Evolutionary conservation across 1,140 invertebrate species (phyloP).

Genomic region (Drosophila sucinea): DNA sequence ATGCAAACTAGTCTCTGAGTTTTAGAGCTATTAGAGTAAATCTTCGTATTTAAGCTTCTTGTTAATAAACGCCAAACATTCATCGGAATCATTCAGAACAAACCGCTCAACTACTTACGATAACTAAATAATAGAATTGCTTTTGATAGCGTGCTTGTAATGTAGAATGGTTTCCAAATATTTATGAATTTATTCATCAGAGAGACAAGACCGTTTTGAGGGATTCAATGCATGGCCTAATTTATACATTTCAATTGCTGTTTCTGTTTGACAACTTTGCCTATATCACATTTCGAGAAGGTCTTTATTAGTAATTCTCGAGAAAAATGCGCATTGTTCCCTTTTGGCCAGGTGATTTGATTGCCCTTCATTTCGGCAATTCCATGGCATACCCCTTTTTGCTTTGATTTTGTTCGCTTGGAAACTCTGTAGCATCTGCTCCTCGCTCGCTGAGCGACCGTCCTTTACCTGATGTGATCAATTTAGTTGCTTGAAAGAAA

Average conservation of each 20-base stretch:
- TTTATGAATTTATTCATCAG: too few relatives aligned
- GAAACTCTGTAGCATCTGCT: constrained; percentile 28
- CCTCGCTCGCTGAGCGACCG: constrained; percentile 13
- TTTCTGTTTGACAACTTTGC: neutral
- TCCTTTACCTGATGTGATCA: constrained; percentile 72
- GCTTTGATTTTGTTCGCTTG: constrained; percentile 21
- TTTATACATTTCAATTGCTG: neutral
- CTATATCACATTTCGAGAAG: neutral
- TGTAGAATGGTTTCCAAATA: too few relatives aligned
- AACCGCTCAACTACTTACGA: too few relatives aligned
- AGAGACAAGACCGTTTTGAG: too few relatives aligned
- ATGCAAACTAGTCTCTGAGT: too few relatives aligned
- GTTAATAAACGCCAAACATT: too few relatives aligned
- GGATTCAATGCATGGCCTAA: neutral
- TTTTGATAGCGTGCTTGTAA: too few relatives aligned
- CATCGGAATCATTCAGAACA: too few relatives aligned
- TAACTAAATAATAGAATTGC: too few relatives aligned
- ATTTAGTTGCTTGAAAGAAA: constrained; percentile 41
- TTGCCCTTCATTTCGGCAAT: constrained; percentile 5
- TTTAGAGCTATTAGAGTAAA: too few relatives aligned
- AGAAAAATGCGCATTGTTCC: neutral
- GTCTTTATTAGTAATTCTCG: neutral
- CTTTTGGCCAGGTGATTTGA: neutral
- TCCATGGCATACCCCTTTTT: constrained; percentile 48
- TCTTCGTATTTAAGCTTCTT: too few relatives aligned